Conservation (phyloP, 2,113 vertebrate genomes). For the Scophthalmus maximus region DNA sequence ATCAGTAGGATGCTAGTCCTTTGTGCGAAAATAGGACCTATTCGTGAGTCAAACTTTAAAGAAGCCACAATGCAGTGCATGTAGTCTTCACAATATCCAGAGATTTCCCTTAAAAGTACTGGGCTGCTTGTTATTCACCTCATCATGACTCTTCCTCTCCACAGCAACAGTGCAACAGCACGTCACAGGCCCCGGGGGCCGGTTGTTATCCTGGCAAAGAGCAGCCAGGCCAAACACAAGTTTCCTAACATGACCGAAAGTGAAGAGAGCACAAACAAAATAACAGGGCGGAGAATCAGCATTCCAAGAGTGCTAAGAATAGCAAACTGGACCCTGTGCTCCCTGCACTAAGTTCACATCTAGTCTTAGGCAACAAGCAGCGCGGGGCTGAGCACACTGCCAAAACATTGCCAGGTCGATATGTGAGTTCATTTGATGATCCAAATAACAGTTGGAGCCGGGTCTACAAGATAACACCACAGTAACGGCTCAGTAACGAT, state of each 20-base stretch:
- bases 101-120: conserved; percentile 5
- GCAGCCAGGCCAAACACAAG: conserved; percentile 57
- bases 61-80: neutral
- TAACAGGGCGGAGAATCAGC: conserved; percentile 79
- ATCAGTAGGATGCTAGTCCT: neutral
- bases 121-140: conserved; percentile 41
- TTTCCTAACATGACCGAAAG: conserved; percentile 67
- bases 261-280: conserved; percentile 75
- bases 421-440: neutral
- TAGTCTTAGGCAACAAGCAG: conserved; percentile 58
- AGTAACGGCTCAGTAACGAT: neutral
- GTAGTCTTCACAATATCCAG: neutral
- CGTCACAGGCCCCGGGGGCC: conserved; percentile 37
- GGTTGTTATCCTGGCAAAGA: conserved; percentile 43
- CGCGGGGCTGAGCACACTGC: conserved; percentile 42
- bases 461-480: neutral
- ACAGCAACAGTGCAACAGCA: conserved; percentile 25
- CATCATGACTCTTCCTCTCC: conserved; percentile 40
- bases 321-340: conserved; percentile 79
- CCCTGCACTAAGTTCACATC: conserved; percentile 69
- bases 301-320: conserved; percentile 84
- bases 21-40: neutral
- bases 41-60: neutral
- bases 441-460: neutral
- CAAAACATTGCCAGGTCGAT: conserved; percentile 43